Evolutionary conservation across 53 echinoderm and acorn worm species (phyloP).

Genomic region (Holothuria scabra): DNA sequence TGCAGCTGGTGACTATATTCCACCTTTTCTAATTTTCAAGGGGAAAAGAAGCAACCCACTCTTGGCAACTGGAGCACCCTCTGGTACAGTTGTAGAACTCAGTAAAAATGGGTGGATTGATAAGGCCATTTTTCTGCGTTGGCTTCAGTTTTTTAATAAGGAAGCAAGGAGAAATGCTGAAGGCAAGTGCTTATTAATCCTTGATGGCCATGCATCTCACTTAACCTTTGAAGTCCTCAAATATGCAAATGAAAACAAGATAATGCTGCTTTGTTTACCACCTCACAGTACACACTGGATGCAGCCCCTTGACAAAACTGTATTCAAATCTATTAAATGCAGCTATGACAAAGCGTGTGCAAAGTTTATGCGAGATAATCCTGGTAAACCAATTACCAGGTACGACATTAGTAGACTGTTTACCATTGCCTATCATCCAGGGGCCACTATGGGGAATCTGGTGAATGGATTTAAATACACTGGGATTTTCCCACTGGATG

Average conservation of each 20-base stretch:
- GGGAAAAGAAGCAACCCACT: conserved; percentile 49
- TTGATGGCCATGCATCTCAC: conserved; percentile 63
- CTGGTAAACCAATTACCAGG: conserved; percentile 52
- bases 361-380: conserved; percentile 8
- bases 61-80: conserved; percentile 39
- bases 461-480: conserved; percentile 39
- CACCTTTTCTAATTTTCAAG: conserved; percentile 55
- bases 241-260: conserved; percentile 42
- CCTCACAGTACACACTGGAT: conserved; percentile 55
- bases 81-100: conserved; percentile 54
- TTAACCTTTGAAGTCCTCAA: conserved; percentile 33
- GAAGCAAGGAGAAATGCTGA: conserved; percentile 27
- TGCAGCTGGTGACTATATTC: conserved; percentile 48
- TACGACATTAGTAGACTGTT: conserved; percentile 51
- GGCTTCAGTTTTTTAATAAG: conserved; percentile 51
- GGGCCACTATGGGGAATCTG: conserved; percentile 46
- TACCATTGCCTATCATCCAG: conserved; percentile 34
- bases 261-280: conserved; percentile 55
- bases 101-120: conserved; percentile 61
- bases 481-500: conserved; percentile 45
- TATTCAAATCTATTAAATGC: conserved; percentile 53
- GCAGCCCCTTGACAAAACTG: conserved; percentile 54
- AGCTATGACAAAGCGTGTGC: conserved; percentile 41
- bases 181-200: conserved; percentile 59
- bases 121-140: conserved; percentile 61